Base-by-base conservation (phyloP, 2,797 vertebrate species). In the Delichon dasypus region DNA sequence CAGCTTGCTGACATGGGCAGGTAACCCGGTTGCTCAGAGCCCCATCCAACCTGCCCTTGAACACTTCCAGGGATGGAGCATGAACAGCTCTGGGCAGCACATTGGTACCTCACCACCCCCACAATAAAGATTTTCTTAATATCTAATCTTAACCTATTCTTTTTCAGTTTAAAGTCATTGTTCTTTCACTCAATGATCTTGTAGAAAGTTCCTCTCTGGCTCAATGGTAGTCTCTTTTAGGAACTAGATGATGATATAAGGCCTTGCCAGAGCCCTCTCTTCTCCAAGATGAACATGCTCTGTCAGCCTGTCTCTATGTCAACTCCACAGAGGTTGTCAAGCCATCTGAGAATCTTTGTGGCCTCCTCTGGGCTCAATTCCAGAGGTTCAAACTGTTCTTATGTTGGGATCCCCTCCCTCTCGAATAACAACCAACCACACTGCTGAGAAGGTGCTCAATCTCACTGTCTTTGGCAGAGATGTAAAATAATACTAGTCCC, bases 61-160 rank as follows among this genome's bases (percentile, higher is more conserved):
- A 13, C 8, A 18, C 29, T 60, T 11, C 3, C 13, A 53, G 25
- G 8, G 17, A 26, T 6, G 29, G 11, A 32, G 7, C 15, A 40
- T 2, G 7, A 38, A 34, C 15, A 5, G 6, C 23, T 60, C 29
- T n/a, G 9, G 11, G 14, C n/a, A 66, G 19, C 1, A 6, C 7
- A 2, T 32, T 1, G 1, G 11, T 45, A 25, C 9, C 38, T 66
- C n/a, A n/a, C 1, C 22, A 22, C 7, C 2, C n/a, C 32, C 32
- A 58, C 2, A 21, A 40, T 7, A 38, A 51, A 38, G 3, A 57
- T 45, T 51, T 72, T 65, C 23, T 29, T 38, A 17, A 32, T 26
- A 32, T 16, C 21, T 72, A 27, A 54, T 27, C 26, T 66, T 53
- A 84, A 53, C 13, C 15, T 8, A 26, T 11, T 14, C 3, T 22